Evolutionary conservation across 2,888 invertebrate genomes (phyloP).

Genomic region (Abrostola triplasia): DNA sequence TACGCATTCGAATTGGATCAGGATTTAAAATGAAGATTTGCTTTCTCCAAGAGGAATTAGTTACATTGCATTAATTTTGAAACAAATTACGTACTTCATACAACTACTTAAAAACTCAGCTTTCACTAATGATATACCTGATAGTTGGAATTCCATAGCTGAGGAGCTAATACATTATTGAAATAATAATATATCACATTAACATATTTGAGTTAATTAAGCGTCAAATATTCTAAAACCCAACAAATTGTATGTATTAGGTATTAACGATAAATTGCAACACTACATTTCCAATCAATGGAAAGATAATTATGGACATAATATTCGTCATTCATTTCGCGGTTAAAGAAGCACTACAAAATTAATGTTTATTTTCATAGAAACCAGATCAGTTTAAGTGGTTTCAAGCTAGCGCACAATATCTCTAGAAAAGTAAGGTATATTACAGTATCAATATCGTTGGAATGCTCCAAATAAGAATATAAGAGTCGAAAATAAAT

Average conservation of each 20-base stretch:
- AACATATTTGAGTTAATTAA: slow-evolving; percentile 27
- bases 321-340: slow-evolving; percentile 19
- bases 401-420: slow-evolving; percentile 18
- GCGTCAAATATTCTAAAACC: slow-evolving; percentile 28
- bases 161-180: too few species aligned
- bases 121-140: too few species aligned
- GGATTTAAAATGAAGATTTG: too few species aligned
- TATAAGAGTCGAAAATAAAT: slow-evolving; percentile 11
- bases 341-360: slow-evolving; percentile 43
- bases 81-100: too few species aligned
- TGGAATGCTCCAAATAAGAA: not conserved
- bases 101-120: too few species aligned
- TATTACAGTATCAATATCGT: slow-evolving; percentile 10
- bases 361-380: slow-evolving; percentile 30
- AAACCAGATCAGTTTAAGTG: slow-evolving; percentile 22
- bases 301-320: slow-evolving; percentile 5
- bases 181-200: not conserved
- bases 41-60: too few species aligned
- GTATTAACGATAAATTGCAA: slow-evolving; percentile 14
- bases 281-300: slow-evolving; percentile 21
- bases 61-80: too few species aligned
- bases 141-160: too few species aligned
- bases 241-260: slow-evolving; percentile 23
- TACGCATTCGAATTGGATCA: not conserved
- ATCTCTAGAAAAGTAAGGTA: slow-evolving; percentile 12